These are phyloP conservation scores for Buceros bicornis DNA, from an alignment of 2,797 vertebrate species.

Conservation along the genomic window DNA sequence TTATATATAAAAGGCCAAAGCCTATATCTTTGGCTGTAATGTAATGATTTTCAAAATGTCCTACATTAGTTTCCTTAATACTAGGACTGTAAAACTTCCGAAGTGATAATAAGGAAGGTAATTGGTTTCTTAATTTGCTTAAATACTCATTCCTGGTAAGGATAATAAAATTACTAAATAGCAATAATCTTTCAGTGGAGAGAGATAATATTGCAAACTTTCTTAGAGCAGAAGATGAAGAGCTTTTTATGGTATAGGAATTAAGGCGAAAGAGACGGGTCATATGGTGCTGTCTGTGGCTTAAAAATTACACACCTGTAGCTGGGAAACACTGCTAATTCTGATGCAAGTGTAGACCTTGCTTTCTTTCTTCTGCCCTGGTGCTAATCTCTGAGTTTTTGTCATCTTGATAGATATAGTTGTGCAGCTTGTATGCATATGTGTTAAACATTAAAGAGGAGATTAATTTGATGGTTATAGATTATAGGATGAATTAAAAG, in stretches of 20 bases:
- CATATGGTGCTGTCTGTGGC: neutral
- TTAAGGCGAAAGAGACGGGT: neutral
- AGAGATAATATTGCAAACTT: neutral
- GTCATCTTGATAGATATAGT: rapidly evolving
- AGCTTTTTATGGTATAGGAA: neutral
- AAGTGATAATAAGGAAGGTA: neutral
- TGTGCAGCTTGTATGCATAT: rapidly evolving
- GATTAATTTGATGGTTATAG: neutral
- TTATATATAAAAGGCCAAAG: neutral
- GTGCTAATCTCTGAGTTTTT: neutral
- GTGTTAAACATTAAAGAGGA: neutral
- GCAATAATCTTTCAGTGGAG: neutral
- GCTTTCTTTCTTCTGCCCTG: neutral
- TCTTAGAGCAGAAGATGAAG: neutral
- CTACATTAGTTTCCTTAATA: neutral
- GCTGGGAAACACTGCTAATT: neutral
- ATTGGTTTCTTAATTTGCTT: neutral
- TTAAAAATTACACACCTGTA: neutral
- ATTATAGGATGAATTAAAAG: neutral
- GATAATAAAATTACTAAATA: constrained; percentile 2
- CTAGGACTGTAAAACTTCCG: neutral
- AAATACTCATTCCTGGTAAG: neutral
- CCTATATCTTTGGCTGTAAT: neutral
- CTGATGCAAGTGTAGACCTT: neutral
- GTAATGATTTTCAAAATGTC: neutral